Percentiles rank a stretch among this genome's conserved stretches.
phyloP scores from a whole-genome alignment of 2,888 invertebrate species.

The Uropetala carovei region DNA sequence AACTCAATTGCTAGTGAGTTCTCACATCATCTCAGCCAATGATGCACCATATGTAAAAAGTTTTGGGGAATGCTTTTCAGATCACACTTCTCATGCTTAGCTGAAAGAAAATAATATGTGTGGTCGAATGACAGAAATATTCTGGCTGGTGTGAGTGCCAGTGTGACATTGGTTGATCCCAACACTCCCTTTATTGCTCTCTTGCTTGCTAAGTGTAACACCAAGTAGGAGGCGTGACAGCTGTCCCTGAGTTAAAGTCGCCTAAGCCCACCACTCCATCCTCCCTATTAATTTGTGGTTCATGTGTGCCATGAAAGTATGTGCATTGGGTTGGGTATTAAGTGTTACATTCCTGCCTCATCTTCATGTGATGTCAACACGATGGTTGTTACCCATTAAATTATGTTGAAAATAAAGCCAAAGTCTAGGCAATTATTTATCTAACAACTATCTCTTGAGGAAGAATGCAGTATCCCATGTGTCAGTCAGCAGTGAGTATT shows the following conservation, averaged over 20 bases:
- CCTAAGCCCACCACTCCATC: slow-evolving; percentile 31
- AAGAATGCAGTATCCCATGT: background rate
- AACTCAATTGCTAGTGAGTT: background rate
- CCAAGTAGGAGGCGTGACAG: slow-evolving; percentile 55
- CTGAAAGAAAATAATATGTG: slow-evolving; percentile 12
- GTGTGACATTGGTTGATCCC: slow-evolving; percentile 43
- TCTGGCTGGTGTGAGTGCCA: slow-evolving; percentile 31
- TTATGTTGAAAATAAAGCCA: slow-evolving; percentile 59
- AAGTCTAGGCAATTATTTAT: slow-evolving; percentile 45
- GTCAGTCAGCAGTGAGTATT: slow-evolving; percentile 29
- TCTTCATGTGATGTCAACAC: slow-evolving; percentile 63
- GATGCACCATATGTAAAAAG: slow-evolving; percentile 17
- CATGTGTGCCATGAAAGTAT: slow-evolving; percentile 47
- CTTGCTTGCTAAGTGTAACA: slow-evolving; percentile 63
- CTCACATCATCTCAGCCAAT: slow-evolving; percentile 1
- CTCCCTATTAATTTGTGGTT: slow-evolving; percentile 48
- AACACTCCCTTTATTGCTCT: slow-evolving; percentile 31
- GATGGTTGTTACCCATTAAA: slow-evolving; percentile 63
- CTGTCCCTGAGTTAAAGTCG: slow-evolving; percentile 28
- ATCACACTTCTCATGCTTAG: slow-evolving; percentile 12
- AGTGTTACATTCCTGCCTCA: slow-evolving; percentile 62
- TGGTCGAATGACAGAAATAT: slow-evolving; percentile 44
- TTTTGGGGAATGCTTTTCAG: slow-evolving; percentile 34
- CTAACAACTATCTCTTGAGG: slow-evolving; percentile 2
- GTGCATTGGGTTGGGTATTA: slow-evolving; percentile 59